Evolutionary conservation across 2,113 vertebrate genomes (phyloP), one percentile per base, ranked within the genome.

Genomic region (Telmatochromis sp.): DNA sequence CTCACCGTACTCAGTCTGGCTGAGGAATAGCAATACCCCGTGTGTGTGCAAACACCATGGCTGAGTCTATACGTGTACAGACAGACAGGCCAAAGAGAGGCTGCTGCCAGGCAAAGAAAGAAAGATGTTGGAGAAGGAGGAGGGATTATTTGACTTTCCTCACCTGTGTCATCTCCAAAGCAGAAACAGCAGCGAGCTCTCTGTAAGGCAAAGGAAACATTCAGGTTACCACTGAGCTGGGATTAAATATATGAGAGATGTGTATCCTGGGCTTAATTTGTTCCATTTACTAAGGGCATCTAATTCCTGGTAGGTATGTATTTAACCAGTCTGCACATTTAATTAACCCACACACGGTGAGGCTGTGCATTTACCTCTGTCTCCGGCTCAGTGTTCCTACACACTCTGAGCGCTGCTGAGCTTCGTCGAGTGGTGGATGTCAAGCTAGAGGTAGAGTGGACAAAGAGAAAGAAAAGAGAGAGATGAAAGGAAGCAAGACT

Each of bases 171-270:
- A 1, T 97, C 96, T 19, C 91, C 80, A 1, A 97, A 99, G 94
- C 99, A 99, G 95, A 99, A 99, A 89, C 98, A 99, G 93, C 98
- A 99, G 65, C 98, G 98, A 80, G 98, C 98, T 87, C 98, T 97
- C 98, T 99, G 95, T 13, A 88, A 89, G 90, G 35, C 83, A 86
- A 94, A 86, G 85, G 80, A 81, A 80, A 79, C 12, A 89, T 14
- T 40, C 11, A 68, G 12, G 83, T 92, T 86, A 90, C 17, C 21
- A 81, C 19, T 4, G 17, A 83, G 51, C 35, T 40, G 57, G 31
- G 79, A 35, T 3, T 37, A 33, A 80, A 71, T 23, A 28, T 21
- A 19, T 21, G 14, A 45, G 82, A 81, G 14, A 83, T 19, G 40
- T 51, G 12, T 71, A 40, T 37, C 51, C 37, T 7, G 26, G 15